Percentiles rank a stretch among this genome's conserved stretches.
These are phyloP conservation scores for Porites lutea DNA, from an alignment of 64 coral and sea anemone species.

Conservation along the genomic window DNA sequence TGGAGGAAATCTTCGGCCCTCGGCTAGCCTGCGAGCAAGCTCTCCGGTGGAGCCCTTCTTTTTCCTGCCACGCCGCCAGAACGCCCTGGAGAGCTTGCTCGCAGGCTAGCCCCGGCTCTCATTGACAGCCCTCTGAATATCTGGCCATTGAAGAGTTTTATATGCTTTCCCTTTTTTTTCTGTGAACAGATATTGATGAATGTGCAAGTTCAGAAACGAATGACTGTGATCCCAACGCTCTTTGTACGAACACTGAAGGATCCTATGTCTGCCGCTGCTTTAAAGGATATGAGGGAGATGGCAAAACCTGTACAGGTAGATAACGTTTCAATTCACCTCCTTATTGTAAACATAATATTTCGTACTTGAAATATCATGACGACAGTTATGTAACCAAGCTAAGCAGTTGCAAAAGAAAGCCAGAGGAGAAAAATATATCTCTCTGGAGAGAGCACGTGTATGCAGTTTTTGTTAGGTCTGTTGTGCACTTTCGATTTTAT, in stretches of 20 bases:
- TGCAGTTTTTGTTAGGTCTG: too few species aligned
- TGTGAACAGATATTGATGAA: constrained; percentile 41
- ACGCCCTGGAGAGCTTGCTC: too few species aligned
- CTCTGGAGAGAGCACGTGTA: too few species aligned
- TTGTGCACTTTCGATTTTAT: too few species aligned
- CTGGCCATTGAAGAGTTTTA: not conserved
- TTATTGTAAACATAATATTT: not conserved
- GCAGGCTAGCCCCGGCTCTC: too few species aligned
- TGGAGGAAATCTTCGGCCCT: too few species aligned
- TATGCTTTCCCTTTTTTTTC: not conserved
- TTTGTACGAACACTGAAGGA: constrained; percentile 78
- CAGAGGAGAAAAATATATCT: too few species aligned
- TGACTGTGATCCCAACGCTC: constrained; percentile 66
- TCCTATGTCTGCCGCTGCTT: constrained; percentile 80
- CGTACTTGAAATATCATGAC: not conserved
- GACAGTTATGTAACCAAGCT: not conserved
- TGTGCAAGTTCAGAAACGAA: constrained; percentile 20
- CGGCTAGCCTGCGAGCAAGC: too few species aligned
- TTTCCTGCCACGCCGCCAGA: too few species aligned
- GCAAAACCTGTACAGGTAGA: constrained; percentile 50
- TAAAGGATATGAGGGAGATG: constrained; percentile 72
- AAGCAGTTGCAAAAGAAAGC: too few species aligned
- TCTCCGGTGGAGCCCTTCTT: too few species aligned
- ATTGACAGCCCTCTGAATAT: not conserved
- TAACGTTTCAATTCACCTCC: not conserved